These are phyloP conservation scores for Iguana delicatissima DNA, from an alignment of 2,797 vertebrate genomes.

Conservation along the genomic window DNA sequence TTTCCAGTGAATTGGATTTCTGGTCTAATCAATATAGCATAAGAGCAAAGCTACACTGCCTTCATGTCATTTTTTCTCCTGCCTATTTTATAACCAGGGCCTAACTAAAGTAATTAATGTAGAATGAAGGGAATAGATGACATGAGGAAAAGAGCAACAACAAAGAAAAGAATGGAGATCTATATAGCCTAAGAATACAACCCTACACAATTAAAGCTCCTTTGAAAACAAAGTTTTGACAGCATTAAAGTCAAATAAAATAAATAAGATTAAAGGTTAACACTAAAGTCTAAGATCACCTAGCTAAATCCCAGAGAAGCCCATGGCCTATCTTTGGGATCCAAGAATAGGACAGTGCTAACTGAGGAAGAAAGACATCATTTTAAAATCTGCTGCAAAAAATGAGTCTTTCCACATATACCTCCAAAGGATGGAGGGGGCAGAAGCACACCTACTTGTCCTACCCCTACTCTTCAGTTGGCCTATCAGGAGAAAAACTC, in stretches of 20 bases:
- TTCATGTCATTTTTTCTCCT: neutral
- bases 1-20: conserved; percentile 38
- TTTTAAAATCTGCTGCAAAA: no score
- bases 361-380: neutral
- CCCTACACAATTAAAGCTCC: neutral
- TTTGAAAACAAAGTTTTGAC: neutral
- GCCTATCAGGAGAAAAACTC: neutral
- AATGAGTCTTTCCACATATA: neutral
- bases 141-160: neutral
- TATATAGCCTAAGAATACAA: neutral
- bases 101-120: conserved; percentile 11
- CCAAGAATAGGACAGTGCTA: neutral
- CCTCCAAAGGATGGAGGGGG: neutral
- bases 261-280: no score
- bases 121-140: neutral
- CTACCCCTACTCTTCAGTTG: neutral
- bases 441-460: neutral
- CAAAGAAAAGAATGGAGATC: rapidly evolving
- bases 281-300: no score
- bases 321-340: neutral
- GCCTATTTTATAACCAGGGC: conserved; percentile 3
- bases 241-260: neutral
- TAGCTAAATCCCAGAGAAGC: conserved; percentile 3
- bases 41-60: conserved; percentile 12
- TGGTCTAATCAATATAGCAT: conserved; percentile 18